These are phyloP conservation scores for Myotis daubentonii DNA, from an alignment of 2,797 vertebrate genomes.

Conservation along the genomic window DNA sequence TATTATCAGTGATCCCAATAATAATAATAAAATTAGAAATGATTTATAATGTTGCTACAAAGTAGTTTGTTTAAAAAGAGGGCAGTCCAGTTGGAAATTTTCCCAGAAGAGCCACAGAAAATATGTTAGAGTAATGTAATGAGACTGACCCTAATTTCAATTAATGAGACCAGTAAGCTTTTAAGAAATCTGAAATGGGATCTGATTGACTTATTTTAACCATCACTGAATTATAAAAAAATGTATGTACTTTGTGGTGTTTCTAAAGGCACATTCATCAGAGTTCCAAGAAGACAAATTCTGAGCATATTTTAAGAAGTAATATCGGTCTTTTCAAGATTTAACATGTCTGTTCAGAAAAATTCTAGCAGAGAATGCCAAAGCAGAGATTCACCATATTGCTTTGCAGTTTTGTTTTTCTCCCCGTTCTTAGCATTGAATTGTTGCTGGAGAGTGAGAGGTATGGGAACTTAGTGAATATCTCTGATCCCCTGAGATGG, in stretches of 20 bases:
- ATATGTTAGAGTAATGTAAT: slow-evolving; percentile 68
- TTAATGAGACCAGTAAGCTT: slow-evolving; percentile 69
- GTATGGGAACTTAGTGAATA: not conserved
- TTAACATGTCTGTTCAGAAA: slow-evolving; percentile 17
- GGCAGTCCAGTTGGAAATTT: slow-evolving; percentile 66
- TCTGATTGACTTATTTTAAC: slow-evolving; percentile 58
- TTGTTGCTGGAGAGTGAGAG: slow-evolving; percentile 1
- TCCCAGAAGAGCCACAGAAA: slow-evolving; percentile 72
- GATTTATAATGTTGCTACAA: slow-evolving; percentile 61
- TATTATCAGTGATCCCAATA: slow-evolving; percentile 10
- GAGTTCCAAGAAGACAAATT: slow-evolving; percentile 18
- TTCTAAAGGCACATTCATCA: slow-evolving; percentile 9
- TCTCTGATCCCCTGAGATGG: not conserved
- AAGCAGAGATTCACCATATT: slow-evolving; percentile 1
- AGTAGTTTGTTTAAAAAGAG: slow-evolving; percentile 57
- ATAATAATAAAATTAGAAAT: slow-evolving; percentile 43
- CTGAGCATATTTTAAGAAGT: slow-evolving; percentile 1
- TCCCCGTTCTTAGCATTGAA: slow-evolving; percentile 42
- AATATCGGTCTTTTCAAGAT: not conserved
- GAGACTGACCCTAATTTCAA: slow-evolving; percentile 69
- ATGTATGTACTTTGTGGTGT: not conserved
- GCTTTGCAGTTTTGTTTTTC: slow-evolving; percentile 35
- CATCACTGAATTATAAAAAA: slow-evolving; percentile 42
- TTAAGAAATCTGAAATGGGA: slow-evolving; percentile 62
- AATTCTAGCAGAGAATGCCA: not conserved